Base-by-base conservation (phyloP, 2,888 invertebrate genomes). In the Metacarcinus magister region DNA sequence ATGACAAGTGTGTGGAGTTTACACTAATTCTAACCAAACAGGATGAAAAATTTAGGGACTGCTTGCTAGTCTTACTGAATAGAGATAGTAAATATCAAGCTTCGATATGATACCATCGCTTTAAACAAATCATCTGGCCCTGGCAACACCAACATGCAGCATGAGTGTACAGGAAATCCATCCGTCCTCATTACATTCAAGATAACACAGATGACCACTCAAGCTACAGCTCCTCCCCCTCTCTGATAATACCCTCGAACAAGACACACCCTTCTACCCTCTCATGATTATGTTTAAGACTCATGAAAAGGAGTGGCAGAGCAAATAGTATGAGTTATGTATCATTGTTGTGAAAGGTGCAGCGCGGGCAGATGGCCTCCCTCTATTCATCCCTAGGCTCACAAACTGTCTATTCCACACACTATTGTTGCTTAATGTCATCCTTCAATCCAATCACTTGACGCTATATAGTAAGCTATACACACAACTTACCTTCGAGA, bases 401-500 rank as follows among this genome's bases (percentile, higher is more conserved):
- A 75, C 75, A 7, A 10, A 75, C 75, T n/a, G 4, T 28, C 75
- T n/a, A n/a, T 75, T 10, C 28, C 54, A 4, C 44, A 23, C 43
- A 43, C 19, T 43, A 7, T 43, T 19, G 28, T 32, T 89, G 16
- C 32, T 19, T 23, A 19, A 19, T 23, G 0, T 60, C 23, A 16
- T 7, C 5, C 75, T n/a, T 75, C n/a, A n/a, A 28, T 28, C 10
- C 44, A 19, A 0, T 91, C 44, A 10, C 44, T 19, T 44, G 48
- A 91, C 23, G 7, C 60, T 23, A 39, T 28, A 23, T 28, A 23
- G 75, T 75, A 75, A 75, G 28, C n/a, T 1, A n/a, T 46, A 7
- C n/a, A 23, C 13, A n/a, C 10, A 32, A 2, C 54, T 96, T 93
- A 96, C 96, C 96, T 96, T 96, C 2, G 96, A 94, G 39, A 96